Percentiles rank a stretch among this genome's conserved stretches.
Evolutionary conservation across 2,113 vertebrate species (phyloP).

Genomic region (Callipepla californica): DNA sequence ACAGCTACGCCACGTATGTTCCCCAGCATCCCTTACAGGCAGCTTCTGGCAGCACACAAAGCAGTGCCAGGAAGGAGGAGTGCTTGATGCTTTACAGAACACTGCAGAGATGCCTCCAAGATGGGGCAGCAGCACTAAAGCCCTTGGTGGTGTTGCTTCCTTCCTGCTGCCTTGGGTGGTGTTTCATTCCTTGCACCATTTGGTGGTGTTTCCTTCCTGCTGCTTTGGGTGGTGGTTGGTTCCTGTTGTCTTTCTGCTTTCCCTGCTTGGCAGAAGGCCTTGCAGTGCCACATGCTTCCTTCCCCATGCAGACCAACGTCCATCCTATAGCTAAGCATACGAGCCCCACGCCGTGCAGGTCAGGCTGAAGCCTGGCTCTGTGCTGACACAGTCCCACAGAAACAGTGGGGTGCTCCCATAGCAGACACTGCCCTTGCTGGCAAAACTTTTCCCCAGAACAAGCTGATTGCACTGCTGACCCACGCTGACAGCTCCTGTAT

Average conservation of each 20-base stretch:
- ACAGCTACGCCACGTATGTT: background rate
- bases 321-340: no score
- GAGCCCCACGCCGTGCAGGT: no score
- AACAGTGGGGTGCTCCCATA: no score
- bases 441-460: no score
- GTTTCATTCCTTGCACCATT: background rate
- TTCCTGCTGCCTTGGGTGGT: background rate
- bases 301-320: background rate
- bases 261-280: background rate
- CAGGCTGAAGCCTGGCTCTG: no score
- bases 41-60: background rate
- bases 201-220: background rate
- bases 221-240: background rate
- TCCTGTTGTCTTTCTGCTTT: background rate
- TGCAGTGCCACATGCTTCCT: background rate
- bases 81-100: background rate
- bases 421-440: no score
- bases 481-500: background rate
- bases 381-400: no score
- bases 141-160: background rate
- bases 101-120: background rate
- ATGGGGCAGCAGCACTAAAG: background rate
- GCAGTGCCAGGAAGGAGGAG: background rate
- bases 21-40: accelerated
- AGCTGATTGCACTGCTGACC: no score